phyloP scores from a whole-genome alignment of 64 coral and sea anemone species.

The Porites australiensis region DNA sequence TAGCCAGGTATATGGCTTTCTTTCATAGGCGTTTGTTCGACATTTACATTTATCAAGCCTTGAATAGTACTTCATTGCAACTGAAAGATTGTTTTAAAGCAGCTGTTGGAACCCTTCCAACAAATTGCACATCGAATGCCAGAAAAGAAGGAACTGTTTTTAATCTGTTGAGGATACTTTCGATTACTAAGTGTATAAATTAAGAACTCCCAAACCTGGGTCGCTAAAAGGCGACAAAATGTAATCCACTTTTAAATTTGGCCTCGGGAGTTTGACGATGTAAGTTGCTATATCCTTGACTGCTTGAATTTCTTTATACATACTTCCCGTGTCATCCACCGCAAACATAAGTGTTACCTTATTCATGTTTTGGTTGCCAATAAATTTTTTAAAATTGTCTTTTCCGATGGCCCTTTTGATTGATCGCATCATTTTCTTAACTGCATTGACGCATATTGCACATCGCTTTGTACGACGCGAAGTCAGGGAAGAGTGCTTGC shows the following conservation, averaged over 20 bases:
- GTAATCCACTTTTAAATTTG: slow-evolving; percentile 13
- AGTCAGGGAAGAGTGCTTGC: not conserved
- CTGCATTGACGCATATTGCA: not conserved
- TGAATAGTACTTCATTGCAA: too few species aligned
- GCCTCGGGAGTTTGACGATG: slow-evolving; percentile 6
- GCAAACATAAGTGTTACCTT: slow-evolving; percentile 43
- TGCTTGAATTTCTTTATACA: slow-evolving; percentile 28
- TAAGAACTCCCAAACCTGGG: slow-evolving; percentile 4
- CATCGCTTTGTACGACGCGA: slow-evolving; percentile 7
- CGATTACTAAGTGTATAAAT: too few species aligned
- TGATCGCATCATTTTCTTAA: slow-evolving; percentile 17
- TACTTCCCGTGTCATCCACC: slow-evolving; percentile 57
- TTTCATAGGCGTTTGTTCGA: too few species aligned
- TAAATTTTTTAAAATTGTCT: not conserved
- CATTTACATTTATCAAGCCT: too few species aligned
- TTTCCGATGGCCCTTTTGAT: slow-evolving; percentile 50
- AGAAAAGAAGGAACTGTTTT: not conserved
- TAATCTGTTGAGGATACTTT: not conserved
- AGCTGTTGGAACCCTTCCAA: not conserved
- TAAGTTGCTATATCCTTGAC: slow-evolving; percentile 13
- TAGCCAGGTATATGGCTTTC: too few species aligned
- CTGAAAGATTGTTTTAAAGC: too few species aligned
- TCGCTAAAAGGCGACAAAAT: slow-evolving; percentile 47
- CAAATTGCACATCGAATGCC: not conserved
- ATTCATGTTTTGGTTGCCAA: not conserved